Evolutionary conservation across 2,888 invertebrate genomes (phyloP).

Genomic region (Hipparchia semele): DNA sequence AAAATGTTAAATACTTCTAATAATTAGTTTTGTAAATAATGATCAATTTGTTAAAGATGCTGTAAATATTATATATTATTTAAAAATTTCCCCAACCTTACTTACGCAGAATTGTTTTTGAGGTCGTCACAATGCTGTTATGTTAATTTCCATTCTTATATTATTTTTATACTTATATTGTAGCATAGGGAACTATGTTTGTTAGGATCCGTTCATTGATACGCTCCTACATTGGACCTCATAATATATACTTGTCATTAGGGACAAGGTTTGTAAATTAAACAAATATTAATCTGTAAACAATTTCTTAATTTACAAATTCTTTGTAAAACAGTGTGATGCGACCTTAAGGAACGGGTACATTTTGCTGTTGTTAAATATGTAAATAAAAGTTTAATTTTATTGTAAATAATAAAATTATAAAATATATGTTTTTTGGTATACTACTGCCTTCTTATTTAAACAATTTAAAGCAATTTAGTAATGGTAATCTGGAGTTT

Average conservation of each 20-base stretch:
- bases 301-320: slow-evolving; percentile 60
- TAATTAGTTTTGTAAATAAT: neutral
- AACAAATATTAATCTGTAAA: slow-evolving; percentile 51
- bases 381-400: slow-evolving; percentile 81
- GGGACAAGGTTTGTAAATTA: slow-evolving; percentile 44
- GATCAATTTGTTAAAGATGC: neutral
- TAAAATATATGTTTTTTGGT: slow-evolving; percentile 82
- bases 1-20: neutral
- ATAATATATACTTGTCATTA: slow-evolving; percentile 27
- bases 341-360: slow-evolving; percentile 69
- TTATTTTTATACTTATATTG: slow-evolving; percentile 53
- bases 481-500: too few relatives aligned
- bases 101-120: slow-evolving; percentile 42
- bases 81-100: neutral
- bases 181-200: slow-evolving; percentile 50
- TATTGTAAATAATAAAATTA: slow-evolving; percentile 82
- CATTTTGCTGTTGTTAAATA: slow-evolving; percentile 79
- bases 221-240: slow-evolving; percentile 44
- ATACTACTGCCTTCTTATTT: slow-evolving; percentile 54
- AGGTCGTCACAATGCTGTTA: slow-evolving; percentile 54
- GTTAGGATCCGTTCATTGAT: slow-evolving; percentile 52
- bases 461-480: neutral
- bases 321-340: slow-evolving; percentile 67
- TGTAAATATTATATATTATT: neutral
- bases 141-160: slow-evolving; percentile 51